Conservation (phyloP, 1,140 invertebrate species). For the Forficula auricularia region DNA sequence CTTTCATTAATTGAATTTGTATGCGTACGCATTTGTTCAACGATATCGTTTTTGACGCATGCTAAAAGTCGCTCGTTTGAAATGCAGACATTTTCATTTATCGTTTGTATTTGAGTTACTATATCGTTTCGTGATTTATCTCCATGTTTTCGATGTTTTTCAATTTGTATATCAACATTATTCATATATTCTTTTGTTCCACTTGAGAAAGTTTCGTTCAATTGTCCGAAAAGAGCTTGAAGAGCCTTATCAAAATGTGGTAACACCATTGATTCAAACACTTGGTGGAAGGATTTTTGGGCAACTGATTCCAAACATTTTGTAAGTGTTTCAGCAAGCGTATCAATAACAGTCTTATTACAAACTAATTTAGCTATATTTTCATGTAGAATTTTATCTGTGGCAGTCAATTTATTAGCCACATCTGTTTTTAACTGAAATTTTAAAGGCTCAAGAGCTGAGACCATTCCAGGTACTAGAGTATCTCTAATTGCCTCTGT, state of each 20-base stretch:
- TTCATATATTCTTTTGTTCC: slow-evolving; percentile 73
- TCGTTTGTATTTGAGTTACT: slow-evolving; percentile 5
- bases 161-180: slow-evolving; percentile 29
- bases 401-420: slow-evolving; percentile 44
- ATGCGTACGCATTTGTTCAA: slow-evolving; percentile 19
- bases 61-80: slow-evolving; percentile 18
- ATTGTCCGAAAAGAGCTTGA: slow-evolving; percentile 68
- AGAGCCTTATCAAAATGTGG: slow-evolving; percentile 72
- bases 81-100: slow-evolving; percentile 1
- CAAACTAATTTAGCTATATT: slow-evolving; percentile 59
- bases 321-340: slow-evolving; percentile 44
- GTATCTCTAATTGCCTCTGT: no score
- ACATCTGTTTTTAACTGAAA: slow-evolving; percentile 49
- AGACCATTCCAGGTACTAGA: no score
- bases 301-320: slow-evolving; percentile 44
- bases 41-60: slow-evolving; percentile 19
- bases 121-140: slow-evolving; percentile 7
- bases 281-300: slow-evolving; percentile 50
- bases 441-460: slow-evolving; percentile 40
- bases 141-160: slow-evolving; percentile 13
- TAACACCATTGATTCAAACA: slow-evolving; percentile 51
- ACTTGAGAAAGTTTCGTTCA: slow-evolving; percentile 66
- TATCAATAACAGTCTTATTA: slow-evolving; percentile 57
- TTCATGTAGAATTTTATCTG: slow-evolving; percentile 56
- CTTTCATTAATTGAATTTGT: slow-evolving; percentile 24